Conservation (phyloP, 1,140 invertebrate species). For the Cydia strobilella region DNA sequence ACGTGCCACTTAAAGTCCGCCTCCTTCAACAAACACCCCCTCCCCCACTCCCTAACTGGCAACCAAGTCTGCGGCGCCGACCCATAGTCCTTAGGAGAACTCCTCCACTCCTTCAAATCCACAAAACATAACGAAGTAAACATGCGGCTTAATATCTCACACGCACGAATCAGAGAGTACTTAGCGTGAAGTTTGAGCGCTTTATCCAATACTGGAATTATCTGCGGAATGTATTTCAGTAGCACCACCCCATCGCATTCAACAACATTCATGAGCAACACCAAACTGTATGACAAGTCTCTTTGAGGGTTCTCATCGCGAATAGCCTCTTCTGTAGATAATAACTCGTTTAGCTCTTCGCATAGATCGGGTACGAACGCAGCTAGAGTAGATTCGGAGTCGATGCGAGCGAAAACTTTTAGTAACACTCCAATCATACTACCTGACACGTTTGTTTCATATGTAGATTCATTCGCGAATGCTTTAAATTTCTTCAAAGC, state of each 20-base stretch:
- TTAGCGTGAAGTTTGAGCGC: constrained; percentile 83
- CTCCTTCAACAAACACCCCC: constrained; percentile 83
- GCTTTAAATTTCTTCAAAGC: constrained; percentile 87
- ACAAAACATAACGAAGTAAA: constrained; percentile 68
- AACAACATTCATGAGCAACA: constrained; percentile 87
- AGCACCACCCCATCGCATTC: constrained; percentile 83
- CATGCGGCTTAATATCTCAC: constrained; percentile 67
- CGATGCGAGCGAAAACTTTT: constrained; percentile 85
- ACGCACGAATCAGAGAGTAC: constrained; percentile 82
- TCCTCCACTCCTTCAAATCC: constrained; percentile 84
- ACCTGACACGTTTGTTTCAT: constrained; percentile 91
- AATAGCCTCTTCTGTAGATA: constrained; percentile 80
- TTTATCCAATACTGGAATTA: constrained; percentile 83
- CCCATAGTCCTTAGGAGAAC: constrained; percentile 82
- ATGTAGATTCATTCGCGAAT: constrained; percentile 87
- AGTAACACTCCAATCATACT: constrained; percentile 87
- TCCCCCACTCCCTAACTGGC: constrained; percentile 92
- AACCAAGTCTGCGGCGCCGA: constrained; percentile 86
- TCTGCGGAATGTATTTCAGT: constrained; percentile 82
- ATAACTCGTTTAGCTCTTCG: constrained; percentile 71
- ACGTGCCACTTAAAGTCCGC: constrained; percentile 89
- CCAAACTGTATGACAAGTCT: constrained; percentile 89
- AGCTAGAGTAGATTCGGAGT: constrained; percentile 85
- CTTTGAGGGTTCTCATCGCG: constrained; percentile 89
- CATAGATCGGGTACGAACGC: constrained; percentile 87